phyloP scores from a whole-genome alignment of 2,113 vertebrate genomes.

The Pachypanchax playfairii region DNA sequence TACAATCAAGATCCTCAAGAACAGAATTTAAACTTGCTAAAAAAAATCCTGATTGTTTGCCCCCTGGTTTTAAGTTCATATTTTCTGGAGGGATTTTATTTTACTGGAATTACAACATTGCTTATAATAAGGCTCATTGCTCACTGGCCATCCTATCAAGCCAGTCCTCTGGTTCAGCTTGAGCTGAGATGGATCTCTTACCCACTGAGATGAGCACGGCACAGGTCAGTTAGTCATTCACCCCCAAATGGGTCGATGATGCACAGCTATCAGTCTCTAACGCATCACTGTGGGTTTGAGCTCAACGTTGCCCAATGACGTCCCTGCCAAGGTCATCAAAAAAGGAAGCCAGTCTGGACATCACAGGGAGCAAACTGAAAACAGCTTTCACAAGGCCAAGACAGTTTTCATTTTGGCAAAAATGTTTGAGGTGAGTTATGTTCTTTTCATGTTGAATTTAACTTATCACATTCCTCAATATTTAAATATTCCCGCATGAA shows the following conservation, averaged over 20 bases:
- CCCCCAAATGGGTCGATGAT: constrained; percentile 65
- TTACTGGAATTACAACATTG: constrained; percentile 62
- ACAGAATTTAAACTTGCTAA: too few species aligned
- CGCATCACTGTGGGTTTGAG: constrained; percentile 43
- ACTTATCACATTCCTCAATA: too few species aligned
- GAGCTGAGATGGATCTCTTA: constrained; percentile 51
- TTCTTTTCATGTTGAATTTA: too few species aligned
- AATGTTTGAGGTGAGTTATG: constrained; percentile 18
- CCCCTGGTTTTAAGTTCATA: constrained; percentile 24
- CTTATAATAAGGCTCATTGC: constrained; percentile 65
- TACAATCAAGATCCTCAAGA: too few species aligned
- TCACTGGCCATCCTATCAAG: constrained; percentile 58
- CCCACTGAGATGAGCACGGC: constrained; percentile 54
- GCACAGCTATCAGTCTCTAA: constrained; percentile 50
- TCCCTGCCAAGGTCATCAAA: constrained; percentile 68
- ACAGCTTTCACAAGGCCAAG: constrained; percentile 22
- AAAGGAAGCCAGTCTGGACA: constrained; percentile 45
- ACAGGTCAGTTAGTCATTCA: constrained; percentile 43
- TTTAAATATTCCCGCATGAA: too few species aligned
- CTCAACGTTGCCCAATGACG: constrained; percentile 51
- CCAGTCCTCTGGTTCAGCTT: constrained; percentile 50
- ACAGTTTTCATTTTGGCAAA: constrained; percentile 18
- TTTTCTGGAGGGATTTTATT: constrained; percentile 52
- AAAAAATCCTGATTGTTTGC: too few species aligned
- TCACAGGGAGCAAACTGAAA: constrained; percentile 25